Evolutionary conservation across 2,113 vertebrate species (phyloP), one percentile per base, ranked within the genome.

Genomic region (Nipponia nippon): DNA sequence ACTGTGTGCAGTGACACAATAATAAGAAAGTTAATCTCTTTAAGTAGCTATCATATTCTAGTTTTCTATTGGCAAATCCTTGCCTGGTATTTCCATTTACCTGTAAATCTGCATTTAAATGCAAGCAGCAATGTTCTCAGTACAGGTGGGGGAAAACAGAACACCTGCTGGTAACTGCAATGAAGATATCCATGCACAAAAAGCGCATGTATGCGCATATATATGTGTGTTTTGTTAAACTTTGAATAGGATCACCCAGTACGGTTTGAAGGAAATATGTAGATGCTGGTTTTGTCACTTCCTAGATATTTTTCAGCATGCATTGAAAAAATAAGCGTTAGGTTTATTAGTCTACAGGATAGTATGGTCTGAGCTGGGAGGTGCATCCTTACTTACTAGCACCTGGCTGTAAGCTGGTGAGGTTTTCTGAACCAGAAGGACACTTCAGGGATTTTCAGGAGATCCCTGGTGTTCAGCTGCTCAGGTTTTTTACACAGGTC

Each of bases 11-110:
- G 62, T 77, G 49, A 25, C 70, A 94, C 79, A 56, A 73, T 83
- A 90, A 96, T 90, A 75, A 95, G 59, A 59, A 70, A 92, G 66
- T 78, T 96, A 81, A 97, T 97, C 75, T 94, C 89, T 90, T 85
- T 89, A 93, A 97, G 90, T 70, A 96, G 86, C 80, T 93, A 78
- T 92, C 92, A 81, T 95, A 81, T 92, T 87, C 89, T 81, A 11
- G 18, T 59, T 83, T 83, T 88, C 26, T 25, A 13, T 7, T 89
- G 80, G 83, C 69, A 92, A 27, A 26, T 92, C 25, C 52, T 83
- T 77, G 73, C 87, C 63, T 75, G 40, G 13, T 70, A 47, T 55
- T 89, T 55, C 36, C 61, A 19, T 90, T 88, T 93, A 77, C 90
- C 80, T 94, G 81, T 75, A 94, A 91, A 96, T 91, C 30, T 81